Conservation (phyloP, 2,888 invertebrate species). For the Ariolimax columbianus region DNA sequence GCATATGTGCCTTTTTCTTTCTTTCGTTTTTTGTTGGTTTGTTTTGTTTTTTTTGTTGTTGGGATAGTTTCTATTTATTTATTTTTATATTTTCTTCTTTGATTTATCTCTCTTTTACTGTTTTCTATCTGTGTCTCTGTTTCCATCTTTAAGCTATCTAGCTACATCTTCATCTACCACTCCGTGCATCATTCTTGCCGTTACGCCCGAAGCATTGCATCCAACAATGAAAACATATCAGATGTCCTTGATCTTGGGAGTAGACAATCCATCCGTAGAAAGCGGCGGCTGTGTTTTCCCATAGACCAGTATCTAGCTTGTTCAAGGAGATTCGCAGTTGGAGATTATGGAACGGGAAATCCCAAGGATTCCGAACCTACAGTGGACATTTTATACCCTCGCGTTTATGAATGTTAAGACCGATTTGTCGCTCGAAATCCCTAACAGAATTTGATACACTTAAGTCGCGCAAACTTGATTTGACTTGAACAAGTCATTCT, state of each 20-base stretch:
- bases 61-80: no score
- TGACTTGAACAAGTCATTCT: slow-evolving; percentile 21
- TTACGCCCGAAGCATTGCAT: background rate
- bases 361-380: background rate
- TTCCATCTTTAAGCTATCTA: no score
- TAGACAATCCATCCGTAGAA: background rate
- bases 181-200: background rate
- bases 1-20: no score
- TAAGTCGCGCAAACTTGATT: background rate
- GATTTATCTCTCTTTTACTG: no score
- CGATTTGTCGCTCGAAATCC: slow-evolving; percentile 29
- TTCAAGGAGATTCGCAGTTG: background rate
- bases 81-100: no score
- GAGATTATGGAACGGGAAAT: background rate
- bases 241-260: background rate
- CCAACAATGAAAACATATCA: background rate
- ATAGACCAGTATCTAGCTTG: background rate
- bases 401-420: background rate
- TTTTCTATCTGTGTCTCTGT: no score
- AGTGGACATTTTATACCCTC: slow-evolving; percentile 9
- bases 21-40: no score
- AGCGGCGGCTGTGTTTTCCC: background rate
- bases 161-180: background rate
- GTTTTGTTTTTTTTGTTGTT: no score
- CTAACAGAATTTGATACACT: slow-evolving; percentile 22